Evolutionary conservation across 2,113 vertebrate genomes (phyloP).

Genomic region (Excalfactoria chinensis): DNA sequence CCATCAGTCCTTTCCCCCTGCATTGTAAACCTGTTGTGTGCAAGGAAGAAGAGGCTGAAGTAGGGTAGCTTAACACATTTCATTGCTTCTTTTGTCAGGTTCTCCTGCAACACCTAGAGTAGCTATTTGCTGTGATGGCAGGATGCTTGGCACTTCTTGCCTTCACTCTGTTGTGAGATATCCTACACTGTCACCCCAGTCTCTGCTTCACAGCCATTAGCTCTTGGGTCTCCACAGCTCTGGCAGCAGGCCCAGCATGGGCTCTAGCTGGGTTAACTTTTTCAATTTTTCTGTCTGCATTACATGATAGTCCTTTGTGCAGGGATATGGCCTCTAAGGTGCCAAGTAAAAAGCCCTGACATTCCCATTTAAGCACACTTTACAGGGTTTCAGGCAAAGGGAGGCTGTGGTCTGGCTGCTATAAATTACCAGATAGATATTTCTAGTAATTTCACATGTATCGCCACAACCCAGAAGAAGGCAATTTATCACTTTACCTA

Average conservation of each 20-base stretch:
- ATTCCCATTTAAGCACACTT: background rate
- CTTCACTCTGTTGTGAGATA: background rate
- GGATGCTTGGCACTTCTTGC: fast-evolving
- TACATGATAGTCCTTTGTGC: background rate
- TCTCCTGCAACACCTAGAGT: fast-evolving
- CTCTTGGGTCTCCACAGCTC: background rate
- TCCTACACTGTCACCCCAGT: fast-evolving
- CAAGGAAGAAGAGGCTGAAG: background rate
- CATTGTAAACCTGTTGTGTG: background rate
- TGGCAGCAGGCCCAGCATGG: constrained; percentile 8
- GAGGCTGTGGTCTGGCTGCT: background rate
- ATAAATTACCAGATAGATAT: constrained; percentile 31
- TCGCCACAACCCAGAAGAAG: background rate
- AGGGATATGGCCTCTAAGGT: background rate
- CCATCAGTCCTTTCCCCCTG: background rate
- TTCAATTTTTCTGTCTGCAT: background rate
- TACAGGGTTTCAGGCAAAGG: constrained; percentile 12
- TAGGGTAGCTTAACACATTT: background rate
- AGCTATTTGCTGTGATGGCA: background rate
- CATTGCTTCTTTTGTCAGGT: background rate
- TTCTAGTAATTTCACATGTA: constrained; percentile 12
- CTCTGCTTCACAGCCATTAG: fast-evolving
- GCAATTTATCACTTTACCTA: constrained; percentile 16
- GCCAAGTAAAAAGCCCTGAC: constrained; percentile 19
- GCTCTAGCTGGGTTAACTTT: background rate